Evolutionary conservation across 2,888 invertebrate species (phyloP), one percentile per base, ranked within the genome.

Genomic region (Caenorhabditis sp.): DNA sequence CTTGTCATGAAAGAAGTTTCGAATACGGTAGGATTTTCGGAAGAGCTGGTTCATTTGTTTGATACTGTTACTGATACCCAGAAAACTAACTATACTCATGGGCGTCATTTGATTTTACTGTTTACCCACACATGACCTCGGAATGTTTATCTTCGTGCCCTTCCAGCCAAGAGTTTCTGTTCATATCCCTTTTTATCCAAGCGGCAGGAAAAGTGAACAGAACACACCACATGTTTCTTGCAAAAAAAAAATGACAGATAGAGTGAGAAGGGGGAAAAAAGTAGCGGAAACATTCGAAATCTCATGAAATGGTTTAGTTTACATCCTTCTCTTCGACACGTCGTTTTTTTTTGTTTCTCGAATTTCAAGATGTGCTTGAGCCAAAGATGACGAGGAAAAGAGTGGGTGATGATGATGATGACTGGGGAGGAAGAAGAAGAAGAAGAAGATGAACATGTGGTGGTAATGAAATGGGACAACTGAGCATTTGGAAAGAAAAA

Each of bases 331-430:
- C 41, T 58, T 69, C 61, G 68, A 59, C 76, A 68, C 76, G 44
- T 44, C 44, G 44, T 44, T 44, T 44, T n/a, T 14, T 5, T 14
- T 16, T 4, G 14, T 16, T 4, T 19, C 66, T 76, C 76, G 61
- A 59, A 76, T 77, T 77, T 77, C 77, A 70, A 69, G 61, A 68
- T 66, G 64, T 58, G 56, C 59, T 41, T 47, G 19, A 61, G 49
- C 51, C 77, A 77, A 70, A 70, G 77, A 77, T 77, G 77, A 77
- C n/a, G 68, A 49, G 28, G 24, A 54, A 35, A 66, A 22, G 68
- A 68, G 68, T 68, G 68, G 68, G 66, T 61, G 56, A 38, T 61
- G 68, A 63, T 69, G 76, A 69, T 56, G 64, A n/a, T n/a, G n/a
- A n/a, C n/a, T n/a, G n/a, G n/a, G n/a, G n/a, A 73, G 51, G 54